These are phyloP conservation scores for Zaprionus camerounensis DNA, from an alignment of 1,140 invertebrate genomes.

Conservation along the genomic window DNA sequence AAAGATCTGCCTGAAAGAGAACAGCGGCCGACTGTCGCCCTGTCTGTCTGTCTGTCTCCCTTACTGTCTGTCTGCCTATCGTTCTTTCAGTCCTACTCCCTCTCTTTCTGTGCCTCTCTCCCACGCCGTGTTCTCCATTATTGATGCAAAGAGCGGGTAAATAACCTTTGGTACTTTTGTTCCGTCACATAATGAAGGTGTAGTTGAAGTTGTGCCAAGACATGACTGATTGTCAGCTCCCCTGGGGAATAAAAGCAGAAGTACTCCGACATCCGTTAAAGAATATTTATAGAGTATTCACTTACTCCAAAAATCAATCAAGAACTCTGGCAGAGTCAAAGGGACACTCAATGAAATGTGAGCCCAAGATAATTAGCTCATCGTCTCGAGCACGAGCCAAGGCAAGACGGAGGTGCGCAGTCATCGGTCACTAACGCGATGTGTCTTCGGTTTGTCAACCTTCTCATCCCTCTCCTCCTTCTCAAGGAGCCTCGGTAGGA, in stretches of 20 bases:
- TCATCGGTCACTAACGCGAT: conserved; percentile 49
- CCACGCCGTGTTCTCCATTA: conserved; percentile 47
- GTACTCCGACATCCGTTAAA: neutral
- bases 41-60: conserved; percentile 21
- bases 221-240: conserved; percentile 32
- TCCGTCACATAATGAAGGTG: conserved; percentile 54
- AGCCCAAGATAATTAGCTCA: conserved; percentile 37
- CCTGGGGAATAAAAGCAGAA: neutral
- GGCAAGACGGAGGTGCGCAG: conserved; percentile 24
- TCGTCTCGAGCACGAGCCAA: conserved; percentile 36
- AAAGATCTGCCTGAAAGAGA: conserved; percentile 57
- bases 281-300: neutral
- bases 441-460: conserved; percentile 42
- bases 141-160: conserved; percentile 74
- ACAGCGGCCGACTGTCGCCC: conserved; percentile 28
- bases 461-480: neutral
- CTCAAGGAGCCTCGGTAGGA: conserved; percentile 7
- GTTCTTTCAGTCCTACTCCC: conserved; percentile 8
- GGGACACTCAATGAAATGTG: conserved; percentile 34
- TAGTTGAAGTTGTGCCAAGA: conserved; percentile 51
- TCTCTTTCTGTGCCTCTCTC: conserved; percentile 7
- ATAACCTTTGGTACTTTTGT: conserved; percentile 66
- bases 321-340: neutral
- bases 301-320: conserved; percentile 5
- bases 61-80: conserved; percentile 17